Evolutionary conservation across 2,888 invertebrate species (phyloP), one percentile per base, ranked within the genome.

Genomic region (Volucella inanis): DNA sequence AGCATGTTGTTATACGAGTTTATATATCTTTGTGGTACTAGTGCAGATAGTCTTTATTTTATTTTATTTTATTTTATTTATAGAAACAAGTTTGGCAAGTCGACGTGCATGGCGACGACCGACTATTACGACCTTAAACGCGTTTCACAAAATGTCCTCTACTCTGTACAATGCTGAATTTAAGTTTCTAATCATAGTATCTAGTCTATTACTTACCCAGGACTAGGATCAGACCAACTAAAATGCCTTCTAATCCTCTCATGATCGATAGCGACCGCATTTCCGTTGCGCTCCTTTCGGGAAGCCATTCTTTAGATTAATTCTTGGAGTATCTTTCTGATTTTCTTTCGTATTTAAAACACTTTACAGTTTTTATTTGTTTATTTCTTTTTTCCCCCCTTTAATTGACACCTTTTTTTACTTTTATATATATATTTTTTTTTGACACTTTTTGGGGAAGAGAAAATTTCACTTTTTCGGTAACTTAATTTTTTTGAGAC

Each of bases 161-260:
- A 41, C 39, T 50, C 11, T 50, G 41, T 31, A 61, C 43, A 15
- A 14, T 22, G 45, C 18, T 8, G 9, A 68, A 67, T 31, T 11
- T 49, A 6, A 49, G 47, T 12, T 11, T 3, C 18, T 2, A 15
- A 15, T 4, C 11, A 12, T n/a, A 8, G 14, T 0, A 41, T 15
- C 70, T 64, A 43, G 70, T 65, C 31, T 65, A 12, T 87, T 88
- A 91, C 91, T 91, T 89, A 91, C 91, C 90, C 90, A 88, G 90
- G 89, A 89, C 89, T 90, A 77, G 91, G 88, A 87, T 90, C 90
- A 64, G 91, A 91, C 91, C 91, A 91, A 87, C 91, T 91, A 83
- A 91, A 91, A 80, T 91, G 91, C 22, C 90, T 90, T 79, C 90
- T 90, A 61, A 91, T 89, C 87, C 89, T 90, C 85, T 91, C 91